Percentiles rank a stretch among this genome's conserved stretches.
Conservation (phyloP, 1,140 invertebrate species). For the Nixonia krombeini region DNA sequence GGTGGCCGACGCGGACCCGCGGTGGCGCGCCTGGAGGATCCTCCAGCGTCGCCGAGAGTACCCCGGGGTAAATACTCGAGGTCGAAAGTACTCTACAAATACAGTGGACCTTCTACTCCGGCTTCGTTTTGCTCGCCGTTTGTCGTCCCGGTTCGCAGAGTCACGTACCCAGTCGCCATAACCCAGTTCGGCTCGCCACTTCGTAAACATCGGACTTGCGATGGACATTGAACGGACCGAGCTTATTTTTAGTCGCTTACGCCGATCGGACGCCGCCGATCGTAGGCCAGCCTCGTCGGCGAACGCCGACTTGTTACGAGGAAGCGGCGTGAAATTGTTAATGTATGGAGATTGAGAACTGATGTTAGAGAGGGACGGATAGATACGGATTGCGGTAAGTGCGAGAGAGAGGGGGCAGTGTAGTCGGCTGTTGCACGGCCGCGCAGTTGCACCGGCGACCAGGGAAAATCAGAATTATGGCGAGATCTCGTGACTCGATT, state of each 20-base stretch:
- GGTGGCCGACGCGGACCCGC: constrained; percentile 18
- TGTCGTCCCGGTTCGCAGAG: background rate
- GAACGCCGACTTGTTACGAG: constrained; percentile 20
- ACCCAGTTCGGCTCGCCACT: constrained; percentile 42
- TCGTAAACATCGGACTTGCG: constrained; percentile 34
- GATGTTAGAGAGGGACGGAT: background rate
- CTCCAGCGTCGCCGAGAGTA: constrained; percentile 35
- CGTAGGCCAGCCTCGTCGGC: background rate
- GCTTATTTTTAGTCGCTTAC: constrained; percentile 37
- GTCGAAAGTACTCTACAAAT: constrained; percentile 47
- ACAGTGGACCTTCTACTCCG: constrained; percentile 24
- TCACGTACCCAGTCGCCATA: constrained; percentile 30
- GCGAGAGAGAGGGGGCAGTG: background rate
- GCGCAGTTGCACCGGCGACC: background rate
- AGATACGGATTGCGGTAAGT: too few relatives aligned
- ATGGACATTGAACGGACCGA: constrained; percentile 25
- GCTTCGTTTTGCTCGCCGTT: constrained; percentile 4
- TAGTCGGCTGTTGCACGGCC: constrained; percentile 7
- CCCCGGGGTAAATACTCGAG: constrained; percentile 48
- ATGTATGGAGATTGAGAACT: constrained; percentile 4
- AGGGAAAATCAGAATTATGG: constrained; percentile 34
- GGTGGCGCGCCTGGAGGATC: constrained; percentile 40
- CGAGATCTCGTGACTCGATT: constrained; percentile 40
- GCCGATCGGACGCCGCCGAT: constrained; percentile 6
- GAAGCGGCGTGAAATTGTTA: constrained; percentile 25